Conservation (phyloP, 2,113 vertebrate genomes). For the Epinephelus cyanopodus region DNA sequence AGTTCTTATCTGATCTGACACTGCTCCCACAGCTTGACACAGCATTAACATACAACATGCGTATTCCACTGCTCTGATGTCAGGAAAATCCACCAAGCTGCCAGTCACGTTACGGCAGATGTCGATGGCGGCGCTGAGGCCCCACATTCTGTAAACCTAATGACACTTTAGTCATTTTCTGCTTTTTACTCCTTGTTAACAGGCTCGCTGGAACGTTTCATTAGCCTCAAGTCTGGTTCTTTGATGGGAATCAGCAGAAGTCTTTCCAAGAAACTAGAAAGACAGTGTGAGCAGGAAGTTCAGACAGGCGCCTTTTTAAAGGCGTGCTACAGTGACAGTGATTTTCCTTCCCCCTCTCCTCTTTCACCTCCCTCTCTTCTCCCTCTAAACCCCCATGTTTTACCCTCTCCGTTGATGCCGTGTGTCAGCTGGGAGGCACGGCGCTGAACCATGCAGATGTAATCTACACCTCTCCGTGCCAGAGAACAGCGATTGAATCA, state of each 20-base stretch:
- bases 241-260: slow-evolving; percentile 44
- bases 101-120: slow-evolving; percentile 14
- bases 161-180: slow-evolving; percentile 2
- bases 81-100: slow-evolving; percentile 44
- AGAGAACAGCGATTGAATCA: slow-evolving; percentile 60
- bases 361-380: slow-evolving; percentile 7
- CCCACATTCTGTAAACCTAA: slow-evolving; percentile 4
- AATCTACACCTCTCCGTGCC: slow-evolving; percentile 75
- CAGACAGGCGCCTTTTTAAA: slow-evolving; percentile 58
- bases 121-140: slow-evolving; percentile 5
- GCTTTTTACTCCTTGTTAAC: slow-evolving; percentile 32
- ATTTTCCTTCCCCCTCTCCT: slow-evolving; percentile 14
- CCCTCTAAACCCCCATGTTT: neutral
- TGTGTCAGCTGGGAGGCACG: slow-evolving; percentile 61
- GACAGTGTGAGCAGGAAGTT: slow-evolving; percentile 18
- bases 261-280: slow-evolving; percentile 36
- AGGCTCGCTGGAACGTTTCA: slow-evolving; percentile 28
- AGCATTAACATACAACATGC: slow-evolving; percentile 48
- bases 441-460: slow-evolving; percentile 66
- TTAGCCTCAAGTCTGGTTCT: slow-evolving; percentile 19
- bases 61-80: slow-evolving; percentile 30
- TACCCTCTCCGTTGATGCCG: slow-evolving; percentile 31
- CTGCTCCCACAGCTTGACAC: slow-evolving; percentile 58
- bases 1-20: slow-evolving; percentile 71
- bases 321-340: slow-evolving; percentile 32